phyloP scores from a whole-genome alignment of 2,888 invertebrate genomes.

The Parascotia fuliginaria region DNA sequence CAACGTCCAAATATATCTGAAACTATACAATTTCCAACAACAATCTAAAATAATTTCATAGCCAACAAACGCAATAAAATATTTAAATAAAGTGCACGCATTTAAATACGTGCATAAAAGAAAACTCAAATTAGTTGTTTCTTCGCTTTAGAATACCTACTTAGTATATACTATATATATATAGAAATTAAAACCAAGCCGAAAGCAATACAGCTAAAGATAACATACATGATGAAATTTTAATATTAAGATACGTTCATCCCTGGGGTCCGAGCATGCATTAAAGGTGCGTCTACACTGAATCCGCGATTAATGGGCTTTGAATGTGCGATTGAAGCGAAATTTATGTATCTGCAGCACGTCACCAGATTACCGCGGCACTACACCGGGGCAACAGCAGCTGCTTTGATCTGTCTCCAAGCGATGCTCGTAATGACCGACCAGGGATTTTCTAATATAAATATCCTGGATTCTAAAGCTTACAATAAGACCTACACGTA shows the following conservation, averaged over 20 bases:
- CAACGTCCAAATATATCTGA: no score
- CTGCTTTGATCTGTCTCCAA: conserved; percentile 64
- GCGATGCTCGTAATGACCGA: conserved; percentile 31
- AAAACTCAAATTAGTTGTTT: no score
- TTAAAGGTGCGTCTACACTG: conserved; percentile 78
- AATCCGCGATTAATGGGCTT: conserved; percentile 79
- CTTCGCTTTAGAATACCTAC: no score
- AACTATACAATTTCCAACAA: no score
- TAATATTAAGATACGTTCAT: conserved; percentile 28
- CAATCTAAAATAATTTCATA: no score
- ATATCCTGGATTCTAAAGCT: conserved; percentile 37
- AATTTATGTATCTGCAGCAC: conserved; percentile 78
- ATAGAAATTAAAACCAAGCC: no score
- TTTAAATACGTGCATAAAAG: no score
- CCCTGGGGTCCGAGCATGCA: conserved; percentile 65
- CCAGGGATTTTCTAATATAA: conserved; percentile 43
- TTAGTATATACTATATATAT: no score
- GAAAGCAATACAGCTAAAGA: no score
- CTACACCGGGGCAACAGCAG: conserved; percentile 59
- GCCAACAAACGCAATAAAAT: no score
- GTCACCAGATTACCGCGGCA: conserved; percentile 72
- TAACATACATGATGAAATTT: no score
- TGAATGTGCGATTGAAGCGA: conserved; percentile 78
- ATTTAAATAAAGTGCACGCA: no score
- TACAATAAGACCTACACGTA: conserved; percentile 1